phyloP scores from a whole-genome alignment of 2,888 invertebrate species.

The Seira ritae region DNA sequence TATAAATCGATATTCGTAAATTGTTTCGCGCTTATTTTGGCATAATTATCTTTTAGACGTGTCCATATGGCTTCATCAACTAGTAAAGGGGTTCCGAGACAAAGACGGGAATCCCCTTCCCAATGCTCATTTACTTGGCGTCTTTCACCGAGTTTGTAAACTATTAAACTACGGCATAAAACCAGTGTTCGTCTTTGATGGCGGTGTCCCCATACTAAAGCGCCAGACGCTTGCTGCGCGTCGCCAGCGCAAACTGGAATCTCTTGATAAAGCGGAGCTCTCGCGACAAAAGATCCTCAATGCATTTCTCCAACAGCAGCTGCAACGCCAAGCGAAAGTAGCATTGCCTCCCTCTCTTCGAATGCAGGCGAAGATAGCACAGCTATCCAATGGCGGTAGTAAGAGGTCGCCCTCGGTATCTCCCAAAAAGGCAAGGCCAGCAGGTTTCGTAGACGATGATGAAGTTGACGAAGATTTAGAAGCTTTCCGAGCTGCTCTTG shows the following conservation, averaged over 20 bases:
- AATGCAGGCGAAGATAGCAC: slow-evolving; percentile 49
- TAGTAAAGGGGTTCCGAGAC: slow-evolving; percentile 95
- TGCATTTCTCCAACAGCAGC: slow-evolving; percentile 75
- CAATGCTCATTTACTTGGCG: slow-evolving; percentile 94
- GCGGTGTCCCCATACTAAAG: slow-evolving; percentile 93
- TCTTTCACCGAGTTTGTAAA: slow-evolving; percentile 97
- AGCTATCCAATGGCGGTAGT: not conserved
- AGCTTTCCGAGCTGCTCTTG: slow-evolving; percentile 62
- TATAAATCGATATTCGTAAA: not conserved
- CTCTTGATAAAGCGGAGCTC: slow-evolving; percentile 83
- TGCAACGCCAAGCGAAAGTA: slow-evolving; percentile 64
- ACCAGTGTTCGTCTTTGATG: slow-evolving; percentile 99
- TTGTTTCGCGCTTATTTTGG: not conserved
- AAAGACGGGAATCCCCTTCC: slow-evolving; percentile 86
- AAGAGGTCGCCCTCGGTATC: slow-evolving; percentile 40
- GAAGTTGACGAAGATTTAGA: slow-evolving; percentile 65
- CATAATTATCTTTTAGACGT: slow-evolving; percentile 83
- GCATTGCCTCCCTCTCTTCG: slow-evolving; percentile 60
- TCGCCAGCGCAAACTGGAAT: slow-evolving; percentile 84
- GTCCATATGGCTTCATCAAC: slow-evolving; percentile 99
- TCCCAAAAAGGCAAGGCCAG: slow-evolving; percentile 33
- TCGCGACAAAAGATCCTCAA: slow-evolving; percentile 84
- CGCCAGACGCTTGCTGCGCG: slow-evolving; percentile 90
- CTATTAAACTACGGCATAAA: slow-evolving; percentile 95
- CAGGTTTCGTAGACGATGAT: not conserved